Evolutionary conservation across 1,140 invertebrate species (phyloP), one percentile per base, ranked within the genome.

Genomic region (Scaptodrosophila lebanonensis): DNA sequence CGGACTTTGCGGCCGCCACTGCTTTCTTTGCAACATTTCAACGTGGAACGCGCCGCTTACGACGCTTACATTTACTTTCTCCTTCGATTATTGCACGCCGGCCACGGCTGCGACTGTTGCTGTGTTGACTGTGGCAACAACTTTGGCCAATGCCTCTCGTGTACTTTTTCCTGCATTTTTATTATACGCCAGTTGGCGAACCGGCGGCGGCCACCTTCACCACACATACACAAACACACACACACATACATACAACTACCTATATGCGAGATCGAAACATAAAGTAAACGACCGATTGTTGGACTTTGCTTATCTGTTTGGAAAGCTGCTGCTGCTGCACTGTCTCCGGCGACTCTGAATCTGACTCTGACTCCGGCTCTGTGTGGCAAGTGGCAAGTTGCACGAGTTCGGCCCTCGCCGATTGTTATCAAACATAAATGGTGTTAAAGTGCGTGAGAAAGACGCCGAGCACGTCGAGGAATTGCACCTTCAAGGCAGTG

Each of bases 381-480:
- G 18, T 54, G 72, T 50, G 72, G 72, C 72, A 77, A 79, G 73
- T 79, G 73, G 73, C 75, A 51, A n/a, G n/a, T 77, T 77, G 73
- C 68, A 79, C 54, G 65, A 49, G 39, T 40, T 27, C 8, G 66
- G 47, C 43, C 49, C 45, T 56, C 65, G 22, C 13, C 65, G 73
- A 79, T 79, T 82, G 75, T 82, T 82, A 79, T 79, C 69, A 82
- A 69, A 61, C n/a, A n/a, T 79, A 79, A 79, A 79, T 82, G 75
- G 73, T 79, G 73, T 79, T 79, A 82, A 79, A 79, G 73, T 79
- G 73, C 73, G 73, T 79, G 73, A 79, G 73, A 79, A 79, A 70
- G 47, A 70, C 59, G 59, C 63, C 33, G 18, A 35, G 59, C 42
- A 40, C 27, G 44, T 32, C 45, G 25, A 44, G 43, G 52, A 50